Percentiles rank a stretch among this genome's conserved stretches.
These are phyloP conservation scores for Hirtodrosophila duncani DNA, from an alignment of 2,888 invertebrate genomes.

Conservation along the genomic window DNA sequence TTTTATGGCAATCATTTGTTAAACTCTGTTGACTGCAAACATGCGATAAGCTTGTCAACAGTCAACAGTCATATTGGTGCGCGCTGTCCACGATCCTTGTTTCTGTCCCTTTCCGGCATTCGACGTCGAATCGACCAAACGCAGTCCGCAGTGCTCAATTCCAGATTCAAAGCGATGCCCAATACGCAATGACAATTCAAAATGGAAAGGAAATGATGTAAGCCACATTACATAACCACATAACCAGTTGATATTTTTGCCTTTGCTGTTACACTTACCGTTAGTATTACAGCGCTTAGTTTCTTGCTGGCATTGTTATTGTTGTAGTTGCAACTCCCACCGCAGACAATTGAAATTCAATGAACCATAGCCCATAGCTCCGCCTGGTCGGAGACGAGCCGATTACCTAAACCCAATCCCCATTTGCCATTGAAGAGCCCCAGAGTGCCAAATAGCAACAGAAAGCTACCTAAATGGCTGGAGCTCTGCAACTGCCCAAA, in stretches of 20 bases:
- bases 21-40: slow-evolving; percentile 43
- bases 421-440: no score
- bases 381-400: no score
- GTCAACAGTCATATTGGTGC: no score
- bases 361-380: slow-evolving; percentile 14
- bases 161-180: not conserved
- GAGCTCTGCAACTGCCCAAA: no score
- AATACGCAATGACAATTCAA: slow-evolving; percentile 11
- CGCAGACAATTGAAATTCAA: slow-evolving; percentile 33
- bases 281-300: not conserved
- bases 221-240: slow-evolving; percentile 24
- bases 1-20: slow-evolving; percentile 42
- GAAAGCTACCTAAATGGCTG: slow-evolving; percentile 20
- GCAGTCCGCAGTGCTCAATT: no score
- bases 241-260: slow-evolving; percentile 13
- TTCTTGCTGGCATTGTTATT: slow-evolving; percentile 6
- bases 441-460: slow-evolving; percentile 1
- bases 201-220: slow-evolving; percentile 20
- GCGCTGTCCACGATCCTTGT: slow-evolving; percentile 8
- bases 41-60: slow-evolving; percentile 48
- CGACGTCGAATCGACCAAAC: not conserved
- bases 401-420: no score
- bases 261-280: not conserved
- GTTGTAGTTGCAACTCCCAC: slow-evolving; percentile 17
- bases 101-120: not conserved